Percentiles rank a stretch among this genome's conserved stretches.
Conservation (phyloP, 2,113 vertebrate species). For the Amazona guildingii region DNA sequence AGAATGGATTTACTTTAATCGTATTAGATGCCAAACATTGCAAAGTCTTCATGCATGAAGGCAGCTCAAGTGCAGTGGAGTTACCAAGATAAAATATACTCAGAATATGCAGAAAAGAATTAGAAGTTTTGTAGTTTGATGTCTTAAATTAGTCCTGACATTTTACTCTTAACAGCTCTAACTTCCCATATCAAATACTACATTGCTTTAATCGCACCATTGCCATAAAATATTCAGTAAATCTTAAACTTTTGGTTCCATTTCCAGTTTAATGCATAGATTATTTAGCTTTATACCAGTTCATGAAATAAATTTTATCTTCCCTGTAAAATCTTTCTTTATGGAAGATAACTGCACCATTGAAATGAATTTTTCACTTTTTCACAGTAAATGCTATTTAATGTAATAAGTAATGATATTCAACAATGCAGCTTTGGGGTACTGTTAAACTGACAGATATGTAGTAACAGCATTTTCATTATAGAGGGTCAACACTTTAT, state of each 20-base stretch:
- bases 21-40: not conserved
- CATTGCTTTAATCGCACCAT: not conserved
- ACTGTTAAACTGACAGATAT: slow-evolving; percentile 46
- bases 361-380: slow-evolving; percentile 44
- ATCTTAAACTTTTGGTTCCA: not conserved
- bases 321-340: not conserved
- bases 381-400: slow-evolving; percentile 58
- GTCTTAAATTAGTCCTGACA: not conserved
- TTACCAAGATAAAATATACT: not conserved
- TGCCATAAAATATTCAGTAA: not conserved
- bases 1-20: not conserved
- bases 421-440: not conserved
- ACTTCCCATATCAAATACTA: not conserved
- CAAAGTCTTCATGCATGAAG: not conserved
- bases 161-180: not conserved
- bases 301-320: not conserved
- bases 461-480: slow-evolving; percentile 33
- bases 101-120: not conserved
- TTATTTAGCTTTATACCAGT: not conserved
- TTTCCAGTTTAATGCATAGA: not conserved
- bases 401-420: slow-evolving; percentile 41
- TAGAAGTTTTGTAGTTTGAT: not conserved
- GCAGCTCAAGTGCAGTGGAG: not conserved
- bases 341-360: slow-evolving; percentile 26
- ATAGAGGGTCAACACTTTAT: slow-evolving; percentile 9